Percentiles rank a stretch among this genome's conserved stretches.
Conservation (phyloP, 2,888 invertebrate species). For the Acronicta aceris region DNA sequence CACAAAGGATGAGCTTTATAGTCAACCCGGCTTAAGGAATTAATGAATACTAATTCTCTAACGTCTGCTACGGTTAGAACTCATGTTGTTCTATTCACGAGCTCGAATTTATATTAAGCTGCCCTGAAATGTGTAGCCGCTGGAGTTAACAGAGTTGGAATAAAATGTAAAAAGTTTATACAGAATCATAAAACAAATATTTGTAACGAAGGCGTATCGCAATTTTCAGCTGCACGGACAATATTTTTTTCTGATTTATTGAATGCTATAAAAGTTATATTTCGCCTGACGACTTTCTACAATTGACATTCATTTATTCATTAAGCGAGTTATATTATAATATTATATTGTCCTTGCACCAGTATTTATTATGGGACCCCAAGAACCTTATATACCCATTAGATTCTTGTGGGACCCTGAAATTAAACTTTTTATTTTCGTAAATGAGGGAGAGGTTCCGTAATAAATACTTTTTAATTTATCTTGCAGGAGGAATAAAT, state of each 20-base stretch:
- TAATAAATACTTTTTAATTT: slow-evolving; percentile 46
- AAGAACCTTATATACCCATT: too few relatives aligned
- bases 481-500: slow-evolving; percentile 62
- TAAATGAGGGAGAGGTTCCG: slow-evolving; percentile 44
- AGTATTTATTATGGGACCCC: background rate
- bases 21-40: slow-evolving; percentile 61
- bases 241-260: slow-evolving; percentile 40
- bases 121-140: slow-evolving; percentile 2
- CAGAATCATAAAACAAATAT: slow-evolving; percentile 19
- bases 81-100: slow-evolving; percentile 37
- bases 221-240: slow-evolving; percentile 27
- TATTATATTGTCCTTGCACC: slow-evolving; percentile 12
- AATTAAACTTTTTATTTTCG: slow-evolving; percentile 21
- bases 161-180: slow-evolving; percentile 19
- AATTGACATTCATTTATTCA: slow-evolving; percentile 22
- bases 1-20: slow-evolving; percentile 60
- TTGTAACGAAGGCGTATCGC: slow-evolving; percentile 12
- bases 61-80: slow-evolving; percentile 22
- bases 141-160: slow-evolving; percentile 1
- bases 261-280: slow-evolving; percentile 30
- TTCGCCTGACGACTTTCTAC: slow-evolving; percentile 33
- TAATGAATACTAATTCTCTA: slow-evolving; percentile 62
- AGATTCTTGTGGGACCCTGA: too few relatives aligned
- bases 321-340: slow-evolving; percentile 22
- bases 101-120: slow-evolving; percentile 18